Base-by-base conservation (phyloP, 2,888 invertebrate species). In the Melinopterus prodromus region DNA sequence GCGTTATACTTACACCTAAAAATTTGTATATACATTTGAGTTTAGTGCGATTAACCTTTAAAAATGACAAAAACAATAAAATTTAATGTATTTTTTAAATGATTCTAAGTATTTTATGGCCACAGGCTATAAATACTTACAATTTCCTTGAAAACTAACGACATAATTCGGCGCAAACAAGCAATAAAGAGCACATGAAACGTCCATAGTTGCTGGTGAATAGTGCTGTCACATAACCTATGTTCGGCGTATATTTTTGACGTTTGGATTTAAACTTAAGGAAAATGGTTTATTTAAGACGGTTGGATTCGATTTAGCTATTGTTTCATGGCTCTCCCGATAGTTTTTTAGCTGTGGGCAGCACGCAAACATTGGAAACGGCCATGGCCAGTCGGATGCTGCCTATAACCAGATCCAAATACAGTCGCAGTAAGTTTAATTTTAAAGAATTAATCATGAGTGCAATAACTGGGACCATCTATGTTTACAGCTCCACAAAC, bases 361-460 rank as follows among this genome's bases (percentile, higher is more conserved):
- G 14, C 37, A 36, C 36, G 74, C 36, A 26, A 71, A 16, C 35
- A 16, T 26, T 71, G 15, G 74, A 86, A 84, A 91, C 91, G 91
- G 91, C 91, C 86, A 90, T 91, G 86, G 90, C 91, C 83, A 90
- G 90, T 87, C 92, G 91, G 90, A 90, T 91, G 90, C 86, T 91
- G 84, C 90, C 91, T 86, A 90, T 89, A 83, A 87, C 87, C 83
- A 87, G 91, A 88, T 90, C 86, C 88, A 90, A 87, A 88, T 90
- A 87, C 87, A 90, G 90, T 87, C 84, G 90, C 87, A 85, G 87
- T 88, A 87, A 84, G 85, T 84, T 84, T 38, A 15, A 70, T 77
- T 38, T 26, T 69, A 37, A 70, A 71, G 70, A 76, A 78, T 74
- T 74, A 74, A 74, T 35, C 71, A n/a, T 71, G 7, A 71, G 7